Conservation (phyloP, 2,888 invertebrate species). For the Chymomyza amoena region DNA sequence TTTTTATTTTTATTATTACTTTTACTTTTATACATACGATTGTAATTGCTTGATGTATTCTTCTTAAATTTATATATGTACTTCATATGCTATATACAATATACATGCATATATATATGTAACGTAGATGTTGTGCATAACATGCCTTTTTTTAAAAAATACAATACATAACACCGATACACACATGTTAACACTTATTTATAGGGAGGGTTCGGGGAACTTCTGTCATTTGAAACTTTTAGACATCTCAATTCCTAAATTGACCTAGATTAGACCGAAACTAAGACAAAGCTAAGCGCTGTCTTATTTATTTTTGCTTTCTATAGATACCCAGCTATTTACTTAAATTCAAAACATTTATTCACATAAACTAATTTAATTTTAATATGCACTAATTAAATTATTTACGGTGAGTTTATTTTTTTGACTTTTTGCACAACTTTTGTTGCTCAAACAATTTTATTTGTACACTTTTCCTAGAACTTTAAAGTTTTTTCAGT, state of each 20-base stretch:
- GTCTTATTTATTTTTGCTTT: neutral
- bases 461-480: neutral
- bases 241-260: constrained; percentile 52
- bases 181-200: constrained; percentile 52
- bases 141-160: constrained; percentile 30
- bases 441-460: neutral
- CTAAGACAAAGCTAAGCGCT: no score
- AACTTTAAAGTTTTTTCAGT: neutral
- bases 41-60: constrained; percentile 69
- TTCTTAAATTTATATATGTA: constrained; percentile 55
- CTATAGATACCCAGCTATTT: neutral
- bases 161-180: constrained; percentile 36
- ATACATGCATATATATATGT: constrained; percentile 51
- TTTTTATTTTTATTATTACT: constrained; percentile 37
- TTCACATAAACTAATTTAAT: neutral
- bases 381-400: neutral
- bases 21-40: constrained; percentile 70
- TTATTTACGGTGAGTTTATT: constrained; percentile 2
- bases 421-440: neutral
- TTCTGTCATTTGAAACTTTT: constrained; percentile 7
- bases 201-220: constrained; percentile 32
- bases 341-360: neutral
- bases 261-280: constrained; percentile 39
- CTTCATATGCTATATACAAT: constrained; percentile 44
- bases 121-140: constrained; percentile 54